phyloP scores from a whole-genome alignment of 2,113 vertebrate species.

The Tiliqua scincoides region DNA sequence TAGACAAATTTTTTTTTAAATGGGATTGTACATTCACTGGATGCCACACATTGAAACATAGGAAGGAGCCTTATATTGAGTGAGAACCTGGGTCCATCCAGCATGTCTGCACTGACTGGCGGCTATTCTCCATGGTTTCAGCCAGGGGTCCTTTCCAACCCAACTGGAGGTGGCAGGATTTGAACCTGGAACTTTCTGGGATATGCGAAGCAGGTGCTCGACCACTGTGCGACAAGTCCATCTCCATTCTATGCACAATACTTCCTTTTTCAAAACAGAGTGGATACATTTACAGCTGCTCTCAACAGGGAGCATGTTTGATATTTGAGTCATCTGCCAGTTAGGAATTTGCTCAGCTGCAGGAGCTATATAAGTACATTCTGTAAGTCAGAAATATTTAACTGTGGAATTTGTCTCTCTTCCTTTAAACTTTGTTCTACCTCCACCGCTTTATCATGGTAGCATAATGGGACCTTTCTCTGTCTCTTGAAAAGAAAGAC shows the following conservation, averaged over 20 bases:
- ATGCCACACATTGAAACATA: too few species aligned
- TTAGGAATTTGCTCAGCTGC: not conserved
- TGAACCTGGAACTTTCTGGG: too few species aligned
- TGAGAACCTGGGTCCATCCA: too few species aligned
- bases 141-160: too few species aligned
- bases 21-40: too few species aligned
- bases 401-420: not conserved
- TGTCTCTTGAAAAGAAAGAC: slow-evolving; percentile 36
- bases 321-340: slow-evolving; percentile 16
- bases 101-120: too few species aligned
- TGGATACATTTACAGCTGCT: slow-evolving; percentile 2
- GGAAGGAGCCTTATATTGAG: too few species aligned
- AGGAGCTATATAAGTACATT: not conserved
- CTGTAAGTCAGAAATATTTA: slow-evolving; percentile 22
- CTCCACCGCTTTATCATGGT: slow-evolving; percentile 43
- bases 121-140: too few species aligned
- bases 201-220: too few species aligned
- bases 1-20: too few species aligned
- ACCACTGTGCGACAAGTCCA: not conserved
- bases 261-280: not conserved
- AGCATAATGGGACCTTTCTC: slow-evolving; percentile 30
- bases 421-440: slow-evolving; percentile 46
- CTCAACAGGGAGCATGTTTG: slow-evolving; percentile 40
- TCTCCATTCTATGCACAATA: not conserved
- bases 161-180: too few species aligned